Evolutionary conservation across 1,140 invertebrate species (phyloP).

Genomic region (Samia ricini): DNA sequence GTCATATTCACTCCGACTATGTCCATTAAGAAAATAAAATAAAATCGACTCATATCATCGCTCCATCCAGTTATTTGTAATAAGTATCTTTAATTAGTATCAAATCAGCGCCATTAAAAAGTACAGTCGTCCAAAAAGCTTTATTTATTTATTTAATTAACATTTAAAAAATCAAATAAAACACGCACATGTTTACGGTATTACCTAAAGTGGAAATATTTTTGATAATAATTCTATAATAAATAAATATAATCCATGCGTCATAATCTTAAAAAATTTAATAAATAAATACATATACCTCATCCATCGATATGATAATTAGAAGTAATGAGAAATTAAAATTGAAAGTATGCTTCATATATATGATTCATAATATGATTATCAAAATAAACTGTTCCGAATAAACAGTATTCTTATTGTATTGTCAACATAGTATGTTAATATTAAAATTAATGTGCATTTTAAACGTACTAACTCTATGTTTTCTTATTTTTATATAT

Average conservation of each 20-base stretch:
- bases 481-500: too few relatives aligned
- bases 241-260: background rate
- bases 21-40: constrained; percentile 16
- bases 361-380: too few relatives aligned
- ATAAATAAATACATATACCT: too few relatives aligned
- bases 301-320: too few relatives aligned
- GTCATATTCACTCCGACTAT: background rate
- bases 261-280: too few relatives aligned
- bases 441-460: too few relatives aligned
- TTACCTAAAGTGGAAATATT: constrained; percentile 43
- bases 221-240: constrained; percentile 44
- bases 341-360: too few relatives aligned
- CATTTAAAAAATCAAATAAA: constrained; percentile 25
- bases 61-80: constrained; percentile 49
- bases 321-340: too few relatives aligned
- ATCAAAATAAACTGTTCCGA: too few relatives aligned
- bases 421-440: too few relatives aligned
- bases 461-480: too few relatives aligned
- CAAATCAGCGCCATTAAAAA: background rate
- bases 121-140: constrained; percentile 24
- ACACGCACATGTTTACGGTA: constrained; percentile 53
- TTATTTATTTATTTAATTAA: constrained; percentile 24
- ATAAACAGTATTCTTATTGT: too few relatives aligned
- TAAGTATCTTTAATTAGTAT: background rate
- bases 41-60: constrained; percentile 54